phyloP scores from a whole-genome alignment of 2,888 invertebrate species.

The Caradrina kadenii region DNA sequence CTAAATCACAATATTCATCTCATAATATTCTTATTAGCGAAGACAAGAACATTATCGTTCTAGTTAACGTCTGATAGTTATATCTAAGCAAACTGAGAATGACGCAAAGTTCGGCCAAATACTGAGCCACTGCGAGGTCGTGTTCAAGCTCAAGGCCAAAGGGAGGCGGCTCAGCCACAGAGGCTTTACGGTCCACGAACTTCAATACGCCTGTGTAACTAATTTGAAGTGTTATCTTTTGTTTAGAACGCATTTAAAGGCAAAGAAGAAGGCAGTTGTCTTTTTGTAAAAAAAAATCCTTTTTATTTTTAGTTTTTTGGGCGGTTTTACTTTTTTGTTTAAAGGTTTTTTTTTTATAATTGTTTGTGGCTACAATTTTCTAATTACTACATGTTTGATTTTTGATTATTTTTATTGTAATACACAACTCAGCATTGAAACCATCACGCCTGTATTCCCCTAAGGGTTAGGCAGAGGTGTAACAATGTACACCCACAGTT shows the following conservation, averaged over 20 bases:
- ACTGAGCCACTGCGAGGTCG: slow-evolving; percentile 47
- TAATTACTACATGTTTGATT: too few relatives aligned
- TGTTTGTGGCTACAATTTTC: too few relatives aligned
- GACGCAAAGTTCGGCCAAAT: slow-evolving; percentile 51
- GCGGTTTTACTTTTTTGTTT: too few relatives aligned
- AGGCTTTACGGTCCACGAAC: slow-evolving; percentile 61
- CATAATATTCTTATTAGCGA: slow-evolving; percentile 40
- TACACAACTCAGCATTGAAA: too few relatives aligned
- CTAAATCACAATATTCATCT: slow-evolving; percentile 12
- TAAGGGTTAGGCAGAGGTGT: too few relatives aligned
- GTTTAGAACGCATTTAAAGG: slow-evolving; percentile 1
- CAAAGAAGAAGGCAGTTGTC: background rate
- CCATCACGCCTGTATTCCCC: too few relatives aligned
- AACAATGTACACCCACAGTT: too few relatives aligned
- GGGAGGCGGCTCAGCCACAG: slow-evolving; percentile 50
- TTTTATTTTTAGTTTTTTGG: too few relatives aligned
- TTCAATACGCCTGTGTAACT: slow-evolving; percentile 11
- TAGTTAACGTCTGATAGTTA: slow-evolving; percentile 52
- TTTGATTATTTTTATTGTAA: too few relatives aligned
- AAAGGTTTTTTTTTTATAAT: too few relatives aligned
- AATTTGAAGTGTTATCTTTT: slow-evolving; percentile 4
- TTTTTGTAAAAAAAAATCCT: too few relatives aligned
- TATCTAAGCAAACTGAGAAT: slow-evolving; percentile 44
- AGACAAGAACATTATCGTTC: slow-evolving; percentile 44
- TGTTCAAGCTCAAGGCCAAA: slow-evolving; percentile 49